Percentiles rank a stretch among this genome's conserved stretches.
Conservation (phyloP, 2,113 vertebrate species). For the Tangachromis dhanisi region DNA sequence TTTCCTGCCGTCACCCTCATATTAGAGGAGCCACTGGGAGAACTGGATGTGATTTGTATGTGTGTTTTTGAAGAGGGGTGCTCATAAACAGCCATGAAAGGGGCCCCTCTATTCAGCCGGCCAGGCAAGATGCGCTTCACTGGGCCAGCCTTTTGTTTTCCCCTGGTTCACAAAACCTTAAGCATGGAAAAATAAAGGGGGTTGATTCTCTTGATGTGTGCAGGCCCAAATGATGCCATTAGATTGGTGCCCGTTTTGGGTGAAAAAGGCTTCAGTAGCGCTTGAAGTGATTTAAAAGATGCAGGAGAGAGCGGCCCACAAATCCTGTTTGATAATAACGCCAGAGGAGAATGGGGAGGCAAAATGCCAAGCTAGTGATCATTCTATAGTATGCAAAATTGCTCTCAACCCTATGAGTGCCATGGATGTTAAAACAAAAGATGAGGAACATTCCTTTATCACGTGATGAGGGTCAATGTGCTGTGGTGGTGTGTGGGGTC, state of each 20-base stretch:
- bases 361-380: conserved; percentile 58
- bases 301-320: conserved; percentile 48
- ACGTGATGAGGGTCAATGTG: conserved; percentile 58
- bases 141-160: conserved; percentile 64
- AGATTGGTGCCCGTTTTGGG: conserved; percentile 58
- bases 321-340: conserved; percentile 58
- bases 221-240: conserved; percentile 63
- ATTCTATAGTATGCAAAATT: conserved; percentile 61
- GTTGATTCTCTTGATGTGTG: conserved; percentile 54
- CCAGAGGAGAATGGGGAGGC: conserved; percentile 48
- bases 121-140: conserved; percentile 64
- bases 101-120: conserved; percentile 66
- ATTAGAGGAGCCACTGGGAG: conserved; percentile 46
- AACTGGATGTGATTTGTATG: conserved; percentile 70
- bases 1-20: conserved; percentile 11
- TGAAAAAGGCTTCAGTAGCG: conserved; percentile 56
- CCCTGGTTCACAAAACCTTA: conserved; percentile 47
- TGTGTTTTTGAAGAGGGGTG: conserved; percentile 72
- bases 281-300: conserved; percentile 71
- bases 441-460: conserved; percentile 54
- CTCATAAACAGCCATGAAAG: conserved; percentile 73
- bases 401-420: conserved; percentile 61
- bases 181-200: conserved; percentile 50
- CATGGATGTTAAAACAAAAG: conserved; percentile 64
- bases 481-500: conserved; percentile 56